Percentiles rank a stretch among this genome's conserved stretches.
Evolutionary conservation across 2,888 invertebrate species (phyloP).

Genomic region (Entomobrya proxima): DNA sequence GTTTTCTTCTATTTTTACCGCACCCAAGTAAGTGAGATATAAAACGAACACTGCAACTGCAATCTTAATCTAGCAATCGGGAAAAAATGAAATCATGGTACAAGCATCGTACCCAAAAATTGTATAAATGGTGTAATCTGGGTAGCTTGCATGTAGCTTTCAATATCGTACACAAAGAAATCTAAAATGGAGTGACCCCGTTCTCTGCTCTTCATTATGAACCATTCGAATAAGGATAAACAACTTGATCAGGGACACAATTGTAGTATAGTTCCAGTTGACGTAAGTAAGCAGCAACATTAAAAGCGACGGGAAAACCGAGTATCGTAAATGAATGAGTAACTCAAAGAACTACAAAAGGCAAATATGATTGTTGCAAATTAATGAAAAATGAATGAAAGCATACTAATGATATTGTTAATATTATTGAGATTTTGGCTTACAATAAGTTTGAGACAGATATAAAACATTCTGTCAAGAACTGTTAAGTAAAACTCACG

Average conservation of each 20-base stretch:
- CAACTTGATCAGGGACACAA: constrained; percentile 22
- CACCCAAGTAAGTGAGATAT: background rate
- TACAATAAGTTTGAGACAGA: background rate
- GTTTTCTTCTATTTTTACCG: background rate
- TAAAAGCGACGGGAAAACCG: constrained; percentile 10
- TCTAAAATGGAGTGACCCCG: background rate
- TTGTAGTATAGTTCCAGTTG: background rate
- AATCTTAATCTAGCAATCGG: constrained; percentile 51
- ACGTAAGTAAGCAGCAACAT: background rate
- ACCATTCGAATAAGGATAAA: constrained; percentile 33
- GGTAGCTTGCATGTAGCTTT: background rate
- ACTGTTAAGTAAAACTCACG: too few relatives aligned
- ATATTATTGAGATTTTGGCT: too few relatives aligned
- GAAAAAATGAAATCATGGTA: background rate
- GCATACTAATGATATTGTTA: too few relatives aligned
- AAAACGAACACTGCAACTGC: background rate
- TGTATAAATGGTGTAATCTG: background rate
- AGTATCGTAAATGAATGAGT: background rate
- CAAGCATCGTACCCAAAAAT: background rate
- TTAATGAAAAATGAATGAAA: too few relatives aligned
- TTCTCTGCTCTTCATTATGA: constrained; percentile 42
- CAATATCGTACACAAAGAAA: constrained; percentile 36
- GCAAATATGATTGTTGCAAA: too few relatives aligned
- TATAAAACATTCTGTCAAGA: background rate
- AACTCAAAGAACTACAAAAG: constrained; percentile 10